Conservation (phyloP, 2,113 vertebrate species). For the Sander vitreus region DNA sequence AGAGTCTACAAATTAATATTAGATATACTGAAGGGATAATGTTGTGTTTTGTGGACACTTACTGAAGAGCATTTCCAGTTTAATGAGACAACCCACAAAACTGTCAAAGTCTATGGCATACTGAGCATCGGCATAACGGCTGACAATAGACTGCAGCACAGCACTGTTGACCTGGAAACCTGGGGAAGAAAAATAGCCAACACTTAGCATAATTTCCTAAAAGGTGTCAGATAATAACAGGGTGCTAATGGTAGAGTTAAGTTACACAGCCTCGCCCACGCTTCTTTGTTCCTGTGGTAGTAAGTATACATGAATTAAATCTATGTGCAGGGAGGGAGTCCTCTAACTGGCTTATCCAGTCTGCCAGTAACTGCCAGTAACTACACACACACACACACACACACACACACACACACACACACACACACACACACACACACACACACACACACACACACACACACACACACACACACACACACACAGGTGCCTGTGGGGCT, state of each 20-base stretch:
- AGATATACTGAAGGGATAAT: neutral
- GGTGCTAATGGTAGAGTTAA: neutral
- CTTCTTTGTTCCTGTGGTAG: slow-evolving; percentile 21
- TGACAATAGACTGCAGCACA: slow-evolving; percentile 84
- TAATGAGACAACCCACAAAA: slow-evolving; percentile 88
- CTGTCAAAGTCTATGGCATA: slow-evolving; percentile 86
- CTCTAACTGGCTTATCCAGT: slow-evolving; percentile 57
- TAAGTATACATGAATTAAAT: neutral
- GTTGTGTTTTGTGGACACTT: slow-evolving; percentile 71
- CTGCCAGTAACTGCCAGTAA: neutral
- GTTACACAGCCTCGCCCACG: slow-evolving; percentile 29
- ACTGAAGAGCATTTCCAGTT: slow-evolving; percentile 91
- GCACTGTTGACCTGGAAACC: slow-evolving; percentile 87
- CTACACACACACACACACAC: neutral
- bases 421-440: neutral
- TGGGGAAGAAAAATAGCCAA: slow-evolving; percentile 43
- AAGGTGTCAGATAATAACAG: neutral
- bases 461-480: neutral
- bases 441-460: neutral
- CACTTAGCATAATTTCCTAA: neutral
- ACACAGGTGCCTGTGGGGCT: too few species aligned
- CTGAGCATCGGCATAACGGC: slow-evolving; percentile 77
- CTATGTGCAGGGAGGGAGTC: neutral
- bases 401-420: neutral
- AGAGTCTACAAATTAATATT: neutral